Evolutionary conservation across 1,140 invertebrate species (phyloP).

Genomic region (Temnothorax nylanderi): DNA sequence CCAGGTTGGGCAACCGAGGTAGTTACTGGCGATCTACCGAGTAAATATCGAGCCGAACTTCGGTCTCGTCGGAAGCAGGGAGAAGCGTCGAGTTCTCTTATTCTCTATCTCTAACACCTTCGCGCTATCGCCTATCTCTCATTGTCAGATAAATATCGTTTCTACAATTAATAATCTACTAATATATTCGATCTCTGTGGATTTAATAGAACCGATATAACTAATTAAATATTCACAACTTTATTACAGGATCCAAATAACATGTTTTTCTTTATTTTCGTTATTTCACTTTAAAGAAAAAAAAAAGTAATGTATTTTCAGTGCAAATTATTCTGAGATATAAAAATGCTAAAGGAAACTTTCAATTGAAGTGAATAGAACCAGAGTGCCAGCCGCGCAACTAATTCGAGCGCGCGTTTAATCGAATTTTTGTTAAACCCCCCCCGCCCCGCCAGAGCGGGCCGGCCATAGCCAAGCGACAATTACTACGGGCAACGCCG

Average conservation of each 20-base stretch:
- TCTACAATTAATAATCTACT: not conserved
- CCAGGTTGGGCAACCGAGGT: slow-evolving; percentile 56
- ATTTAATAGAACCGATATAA: not conserved
- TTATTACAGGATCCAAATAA: not conserved
- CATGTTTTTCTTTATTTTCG: not conserved
- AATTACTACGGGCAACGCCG: slow-evolving; percentile 60
- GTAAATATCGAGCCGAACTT: slow-evolving; percentile 67
- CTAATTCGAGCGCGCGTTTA: slow-evolving; percentile 50
- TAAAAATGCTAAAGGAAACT: not conserved
- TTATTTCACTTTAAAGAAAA: not conserved
- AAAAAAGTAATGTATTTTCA: not conserved
- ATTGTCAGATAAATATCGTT: slow-evolving; percentile 28
- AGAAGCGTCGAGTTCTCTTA: not conserved
- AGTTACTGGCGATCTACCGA: slow-evolving; percentile 62
- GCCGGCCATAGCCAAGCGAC: slow-evolving; percentile 47
- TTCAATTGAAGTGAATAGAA: not conserved
- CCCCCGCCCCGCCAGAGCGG: slow-evolving; percentile 26
- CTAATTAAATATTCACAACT: not conserved
- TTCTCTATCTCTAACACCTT: slow-evolving; percentile 18
- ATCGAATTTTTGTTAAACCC: slow-evolving; percentile 67
- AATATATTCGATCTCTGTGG: not conserved
- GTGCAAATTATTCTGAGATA: not conserved
- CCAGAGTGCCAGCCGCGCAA: slow-evolving; percentile 45
- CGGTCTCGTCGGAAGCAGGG: slow-evolving; percentile 32
- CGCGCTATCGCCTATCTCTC: not conserved